Conservation (phyloP, 2,797 vertebrate species). For the Oreochromis grahami region DNA sequence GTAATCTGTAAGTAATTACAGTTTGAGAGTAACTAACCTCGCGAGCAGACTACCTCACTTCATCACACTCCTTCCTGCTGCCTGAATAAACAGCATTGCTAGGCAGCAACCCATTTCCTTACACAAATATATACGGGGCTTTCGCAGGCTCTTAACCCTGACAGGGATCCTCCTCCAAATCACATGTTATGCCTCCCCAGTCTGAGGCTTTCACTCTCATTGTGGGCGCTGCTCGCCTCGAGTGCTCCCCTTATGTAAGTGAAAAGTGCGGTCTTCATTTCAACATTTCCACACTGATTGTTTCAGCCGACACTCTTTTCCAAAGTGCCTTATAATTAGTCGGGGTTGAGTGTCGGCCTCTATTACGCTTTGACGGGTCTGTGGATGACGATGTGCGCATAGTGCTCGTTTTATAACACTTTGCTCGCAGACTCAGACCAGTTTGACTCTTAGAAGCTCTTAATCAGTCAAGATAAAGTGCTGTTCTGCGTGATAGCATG, state of each 20-base stretch:
- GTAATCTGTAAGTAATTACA: conserved; percentile 39
- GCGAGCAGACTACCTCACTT: conserved; percentile 23
- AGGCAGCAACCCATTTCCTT: conserved; percentile 73
- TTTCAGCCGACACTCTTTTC: not conserved
- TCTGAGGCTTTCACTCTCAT: conserved; percentile 11
- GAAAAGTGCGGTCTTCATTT: conserved; percentile 18
- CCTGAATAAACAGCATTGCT: conserved; percentile 76
- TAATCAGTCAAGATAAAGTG: not conserved
- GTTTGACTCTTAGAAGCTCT: not conserved
- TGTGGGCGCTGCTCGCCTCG: conserved; percentile 17
- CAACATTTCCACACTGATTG: not conserved
- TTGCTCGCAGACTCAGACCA: not conserved
- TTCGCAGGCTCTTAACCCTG: conserved; percentile 49
- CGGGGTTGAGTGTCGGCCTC: not conserved
- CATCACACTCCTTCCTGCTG: conserved; percentile 56
- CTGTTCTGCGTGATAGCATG: not conserved
- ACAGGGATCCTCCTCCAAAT: conserved; percentile 63
- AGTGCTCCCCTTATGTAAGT: conserved; percentile 19
- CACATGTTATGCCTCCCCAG: conserved; percentile 46
- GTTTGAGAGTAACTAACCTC: conserved; percentile 18
- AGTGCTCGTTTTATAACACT: not conserved
- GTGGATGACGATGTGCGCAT: not conserved
- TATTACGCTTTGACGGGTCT: not conserved
- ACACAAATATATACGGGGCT: conserved; percentile 71
- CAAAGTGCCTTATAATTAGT: not conserved